Base-by-base conservation (phyloP, 1,140 invertebrate species). In the Fragariocoptes setiger region DNA sequence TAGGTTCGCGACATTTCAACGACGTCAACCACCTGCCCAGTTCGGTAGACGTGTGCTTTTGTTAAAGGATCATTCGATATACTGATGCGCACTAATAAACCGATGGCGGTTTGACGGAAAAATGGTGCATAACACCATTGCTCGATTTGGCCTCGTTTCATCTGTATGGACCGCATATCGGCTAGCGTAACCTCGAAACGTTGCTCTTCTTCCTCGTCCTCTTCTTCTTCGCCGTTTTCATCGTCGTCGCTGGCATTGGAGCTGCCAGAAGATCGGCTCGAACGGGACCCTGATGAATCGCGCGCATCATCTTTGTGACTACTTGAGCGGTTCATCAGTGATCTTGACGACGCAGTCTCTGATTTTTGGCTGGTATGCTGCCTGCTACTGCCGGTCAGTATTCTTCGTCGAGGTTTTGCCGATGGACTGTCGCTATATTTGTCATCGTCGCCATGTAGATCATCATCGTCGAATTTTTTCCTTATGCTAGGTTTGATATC, bases 1-100 rank as follows among this genome's bases (percentile, higher is more conserved):
- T 99, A 99, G 35, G 94, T 70, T 62, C 78, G 95, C 0, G 72
- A 73, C 0, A 85, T 92, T 62, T 95, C 88, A 43, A 86, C 78
- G 3, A 95, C 80, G 48, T 79, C 83, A 42, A 74, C 67, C 31
- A 94, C 75, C 63, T 95, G 86, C 15, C 80, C 83, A 35, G 90
- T 79, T 51, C 82, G 67, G 56, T 94, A 95, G 0, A 92, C 77
- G 0, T 83, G 70, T 51, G 70, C 66, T 4, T 74, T 71, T 3
- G 51, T 53, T 38, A 58, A 52, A 2, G 35, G 4, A 55, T 86
- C 74, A 51, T 76, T 76, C 0, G 88, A 90, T 50, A 97, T 94
- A 18, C 83, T 82, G 53, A 99, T 80, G 19, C 83, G 64, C 1
- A 95, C 88, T 61, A 80, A 97, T 57, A 82, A 92, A 19, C 86